Evolutionary conservation across 2,888 invertebrate genomes (phyloP).

Genomic region (Noctua fimbriata): DNA sequence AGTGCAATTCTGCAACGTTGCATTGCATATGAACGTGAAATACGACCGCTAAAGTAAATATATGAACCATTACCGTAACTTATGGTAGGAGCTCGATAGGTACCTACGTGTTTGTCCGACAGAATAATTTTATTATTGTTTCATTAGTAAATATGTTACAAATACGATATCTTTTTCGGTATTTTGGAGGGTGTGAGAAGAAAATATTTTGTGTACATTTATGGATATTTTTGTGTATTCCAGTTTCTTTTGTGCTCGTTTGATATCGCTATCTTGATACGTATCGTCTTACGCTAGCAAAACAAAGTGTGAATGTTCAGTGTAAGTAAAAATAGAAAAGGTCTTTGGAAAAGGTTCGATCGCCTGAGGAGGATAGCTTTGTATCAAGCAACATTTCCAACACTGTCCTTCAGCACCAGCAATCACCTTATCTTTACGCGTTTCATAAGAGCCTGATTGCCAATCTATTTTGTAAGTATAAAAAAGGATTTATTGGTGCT

Average conservation of each 20-base stretch:
- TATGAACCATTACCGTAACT: constrained; percentile 63
- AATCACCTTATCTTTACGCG: not conserved
- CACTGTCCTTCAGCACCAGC: not conserved
- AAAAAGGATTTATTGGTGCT: too few relatives aligned
- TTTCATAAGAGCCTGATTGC: not conserved
- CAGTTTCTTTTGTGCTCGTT: not conserved
- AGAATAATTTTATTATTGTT: constrained; percentile 66
- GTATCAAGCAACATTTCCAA: not conserved
- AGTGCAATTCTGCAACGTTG: constrained; percentile 41
- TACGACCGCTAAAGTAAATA: constrained; percentile 54
- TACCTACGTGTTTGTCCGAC: constrained; percentile 52
- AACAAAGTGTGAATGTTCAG: not conserved
- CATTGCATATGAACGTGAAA: constrained; percentile 51
- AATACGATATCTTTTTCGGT: not conserved
- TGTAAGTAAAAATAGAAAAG: not conserved
- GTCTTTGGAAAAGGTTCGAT: too few relatives aligned
- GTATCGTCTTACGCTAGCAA: not conserved
- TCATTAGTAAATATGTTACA: constrained; percentile 40
- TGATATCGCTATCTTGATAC: not conserved
- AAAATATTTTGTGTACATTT: not conserved
- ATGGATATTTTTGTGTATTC: not conserved
- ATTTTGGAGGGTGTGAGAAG: not conserved
- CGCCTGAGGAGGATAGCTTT: not conserved
- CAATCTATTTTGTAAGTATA: not conserved
- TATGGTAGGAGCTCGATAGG: constrained; percentile 47